Evolutionary conservation across 2,113 vertebrate genomes (phyloP).

Genomic region (Dascyllus trimaculatus): DNA sequence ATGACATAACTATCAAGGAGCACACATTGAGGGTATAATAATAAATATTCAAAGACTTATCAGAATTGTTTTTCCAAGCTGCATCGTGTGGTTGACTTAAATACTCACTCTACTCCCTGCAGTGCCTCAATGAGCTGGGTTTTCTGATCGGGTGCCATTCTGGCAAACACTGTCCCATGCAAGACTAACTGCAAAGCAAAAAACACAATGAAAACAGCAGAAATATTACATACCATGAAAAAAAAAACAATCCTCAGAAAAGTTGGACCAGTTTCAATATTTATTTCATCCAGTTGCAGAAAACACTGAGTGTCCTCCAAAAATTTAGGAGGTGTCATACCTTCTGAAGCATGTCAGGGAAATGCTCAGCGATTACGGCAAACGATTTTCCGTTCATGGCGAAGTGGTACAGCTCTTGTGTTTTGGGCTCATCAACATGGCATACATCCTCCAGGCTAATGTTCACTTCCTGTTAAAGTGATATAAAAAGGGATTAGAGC

Average conservation of each 20-base stretch:
- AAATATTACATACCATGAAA: neutral
- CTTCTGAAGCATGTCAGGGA: slow-evolving; percentile 96
- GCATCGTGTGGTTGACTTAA: neutral
- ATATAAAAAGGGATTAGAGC: slow-evolving; percentile 3
- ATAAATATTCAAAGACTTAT: neutral
- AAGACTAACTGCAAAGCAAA: slow-evolving; percentile 88
- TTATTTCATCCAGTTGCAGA: too few relatives aligned
- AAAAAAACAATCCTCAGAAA: neutral
- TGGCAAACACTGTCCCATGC: slow-evolving; percentile 95
- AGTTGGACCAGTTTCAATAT: neutral
- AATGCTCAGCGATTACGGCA: slow-evolving; percentile 93
- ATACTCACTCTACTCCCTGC: slow-evolving; percentile 96
- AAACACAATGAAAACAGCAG: neutral
- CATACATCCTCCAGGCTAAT: slow-evolving; percentile 89
- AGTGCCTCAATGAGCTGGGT: slow-evolving; percentile 95
- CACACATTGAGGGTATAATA: neutral
- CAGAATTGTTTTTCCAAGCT: neutral
- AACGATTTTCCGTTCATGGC: slow-evolving; percentile 98
- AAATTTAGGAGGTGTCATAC: slow-evolving; percentile 65
- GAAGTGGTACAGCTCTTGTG: slow-evolving; percentile 90
- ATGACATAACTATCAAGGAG: neutral
- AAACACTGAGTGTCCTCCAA: neutral
- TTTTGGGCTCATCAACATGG: slow-evolving; percentile 83
- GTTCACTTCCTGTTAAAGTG: slow-evolving; percentile 86
- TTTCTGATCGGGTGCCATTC: slow-evolving; percentile 99